Evolutionary conservation across 2,113 vertebrate genomes (phyloP).

Genomic region (Guaruba guarouba): DNA sequence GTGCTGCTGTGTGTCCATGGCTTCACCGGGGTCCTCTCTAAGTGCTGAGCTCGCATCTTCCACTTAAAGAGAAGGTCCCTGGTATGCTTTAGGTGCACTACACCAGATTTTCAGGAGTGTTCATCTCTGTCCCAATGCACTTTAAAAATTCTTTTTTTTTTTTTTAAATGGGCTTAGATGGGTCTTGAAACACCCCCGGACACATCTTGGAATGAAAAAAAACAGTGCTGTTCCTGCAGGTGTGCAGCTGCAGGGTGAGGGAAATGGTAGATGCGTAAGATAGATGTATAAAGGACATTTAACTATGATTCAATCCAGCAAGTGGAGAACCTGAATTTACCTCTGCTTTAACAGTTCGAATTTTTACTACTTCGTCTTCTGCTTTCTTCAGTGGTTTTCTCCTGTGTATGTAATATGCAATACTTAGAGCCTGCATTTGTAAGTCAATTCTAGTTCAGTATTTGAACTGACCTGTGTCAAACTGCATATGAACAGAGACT

Average conservation of each 20-base stretch:
- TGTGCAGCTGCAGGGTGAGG: background rate
- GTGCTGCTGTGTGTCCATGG: constrained; percentile 50
- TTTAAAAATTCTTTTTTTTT: background rate
- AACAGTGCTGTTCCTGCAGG: background rate
- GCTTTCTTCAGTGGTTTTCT: background rate
- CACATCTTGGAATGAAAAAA: background rate
- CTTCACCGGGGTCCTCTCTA: background rate
- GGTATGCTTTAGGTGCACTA: too few species aligned
- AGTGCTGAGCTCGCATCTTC: background rate
- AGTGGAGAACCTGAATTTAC: background rate
- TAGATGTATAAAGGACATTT: background rate
- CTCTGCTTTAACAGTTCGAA: background rate
- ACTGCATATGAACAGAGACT: background rate
- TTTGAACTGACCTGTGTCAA: background rate
- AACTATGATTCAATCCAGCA: background rate
- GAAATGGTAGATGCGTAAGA: fast-evolving
- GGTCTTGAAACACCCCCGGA: background rate
- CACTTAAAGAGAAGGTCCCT: background rate
- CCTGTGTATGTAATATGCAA: background rate
- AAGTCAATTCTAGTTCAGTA: background rate
- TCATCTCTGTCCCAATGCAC: background rate
- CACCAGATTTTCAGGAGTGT: background rate
- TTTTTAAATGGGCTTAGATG: background rate
- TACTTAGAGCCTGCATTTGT: background rate
- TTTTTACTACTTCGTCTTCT: background rate